These are phyloP conservation scores for Drosophila antonietae DNA, from an alignment of 2,888 invertebrate genomes.

Conservation along the genomic window DNA sequence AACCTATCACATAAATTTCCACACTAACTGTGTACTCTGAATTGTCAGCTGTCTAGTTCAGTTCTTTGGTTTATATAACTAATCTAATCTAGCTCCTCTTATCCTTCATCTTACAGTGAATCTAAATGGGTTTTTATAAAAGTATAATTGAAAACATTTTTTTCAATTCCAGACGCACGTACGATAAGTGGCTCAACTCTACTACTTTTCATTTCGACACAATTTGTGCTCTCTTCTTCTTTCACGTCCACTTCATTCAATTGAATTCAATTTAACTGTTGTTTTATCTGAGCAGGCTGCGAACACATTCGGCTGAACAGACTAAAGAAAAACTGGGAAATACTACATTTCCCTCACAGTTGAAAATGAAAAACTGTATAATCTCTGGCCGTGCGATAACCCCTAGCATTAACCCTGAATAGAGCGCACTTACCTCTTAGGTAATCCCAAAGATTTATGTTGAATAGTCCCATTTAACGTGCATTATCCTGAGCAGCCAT, in stretches of 20 bases:
- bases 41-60: background rate
- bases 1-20: background rate
- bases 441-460: slow-evolving; percentile 36
- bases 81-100: slow-evolving; percentile 3
- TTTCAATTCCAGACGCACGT: background rate
- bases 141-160: background rate
- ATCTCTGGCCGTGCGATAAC: slow-evolving; percentile 6
- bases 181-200: background rate
- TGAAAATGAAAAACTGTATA: background rate
- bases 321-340: background rate
- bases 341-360: background rate
- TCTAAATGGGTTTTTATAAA: background rate
- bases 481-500: slow-evolving; percentile 31
- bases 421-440: slow-evolving; percentile 54
- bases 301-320: background rate
- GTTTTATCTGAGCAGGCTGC: slow-evolving; percentile 47
- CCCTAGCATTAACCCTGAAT: background rate
- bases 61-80: too few species aligned
- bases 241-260: slow-evolving; percentile 39
- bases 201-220: slow-evolving; percentile 8
- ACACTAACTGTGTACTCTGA: background rate
- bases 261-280: slow-evolving; percentile 77
- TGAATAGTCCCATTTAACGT: slow-evolving; percentile 59
- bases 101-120: slow-evolving; percentile 2
- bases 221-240: slow-evolving; percentile 5